A percentile compares a stretch with the other conserved stretches of the same genome.
These are phyloP conservation scores for Xestobium rufovillosum DNA, from an alignment of 2,888 invertebrate species.

Conservation along the genomic window DNA sequence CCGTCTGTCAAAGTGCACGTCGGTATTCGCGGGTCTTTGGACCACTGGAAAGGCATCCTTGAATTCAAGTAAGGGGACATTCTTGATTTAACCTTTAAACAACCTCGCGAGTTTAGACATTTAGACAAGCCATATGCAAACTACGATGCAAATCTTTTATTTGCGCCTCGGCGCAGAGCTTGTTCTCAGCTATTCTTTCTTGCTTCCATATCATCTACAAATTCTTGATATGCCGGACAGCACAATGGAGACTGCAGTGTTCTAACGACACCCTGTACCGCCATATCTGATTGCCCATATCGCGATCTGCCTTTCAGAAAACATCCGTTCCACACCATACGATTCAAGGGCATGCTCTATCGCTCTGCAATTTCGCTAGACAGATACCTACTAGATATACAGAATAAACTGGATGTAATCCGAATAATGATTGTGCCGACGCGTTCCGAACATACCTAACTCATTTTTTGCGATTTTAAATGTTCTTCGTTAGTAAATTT, in stretches of 20 bases:
- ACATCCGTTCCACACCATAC: slow-evolving; percentile 26
- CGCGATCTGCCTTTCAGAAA: slow-evolving; percentile 35
- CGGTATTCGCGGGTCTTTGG: too few relatives aligned
- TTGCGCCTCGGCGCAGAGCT: slow-evolving; percentile 32
- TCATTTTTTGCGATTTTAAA: too few relatives aligned
- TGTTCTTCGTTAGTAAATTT: too few relatives aligned
- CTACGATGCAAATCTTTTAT: slow-evolving; percentile 32
- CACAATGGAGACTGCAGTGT: slow-evolving; percentile 41
- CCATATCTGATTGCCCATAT: slow-evolving; percentile 40
- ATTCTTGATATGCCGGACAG: slow-evolving; percentile 40
- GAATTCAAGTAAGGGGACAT: slow-evolving; percentile 19
- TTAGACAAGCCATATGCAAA: slow-evolving; percentile 34
- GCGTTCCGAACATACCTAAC: too few relatives aligned
- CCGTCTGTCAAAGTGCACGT: too few relatives aligned
- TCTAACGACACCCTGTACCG: slow-evolving; percentile 41
- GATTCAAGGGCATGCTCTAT: slow-evolving; percentile 17
- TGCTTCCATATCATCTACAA: slow-evolving; percentile 39
- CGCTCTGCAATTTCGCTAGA: slow-evolving; percentile 16
- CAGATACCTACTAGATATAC: too few relatives aligned
- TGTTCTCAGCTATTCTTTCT: slow-evolving; percentile 38
- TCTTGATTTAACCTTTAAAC: slow-evolving; percentile 11
- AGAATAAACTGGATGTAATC: too few relatives aligned
- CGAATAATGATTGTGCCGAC: too few relatives aligned
- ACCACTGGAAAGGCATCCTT: too few relatives aligned
- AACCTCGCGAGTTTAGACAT: slow-evolving; percentile 21